Percentiles rank a stretch among this genome's conserved stretches.
Evolutionary conservation across 2,888 invertebrate genomes (phyloP).

Genomic region (Sceliomorpha sp.): DNA sequence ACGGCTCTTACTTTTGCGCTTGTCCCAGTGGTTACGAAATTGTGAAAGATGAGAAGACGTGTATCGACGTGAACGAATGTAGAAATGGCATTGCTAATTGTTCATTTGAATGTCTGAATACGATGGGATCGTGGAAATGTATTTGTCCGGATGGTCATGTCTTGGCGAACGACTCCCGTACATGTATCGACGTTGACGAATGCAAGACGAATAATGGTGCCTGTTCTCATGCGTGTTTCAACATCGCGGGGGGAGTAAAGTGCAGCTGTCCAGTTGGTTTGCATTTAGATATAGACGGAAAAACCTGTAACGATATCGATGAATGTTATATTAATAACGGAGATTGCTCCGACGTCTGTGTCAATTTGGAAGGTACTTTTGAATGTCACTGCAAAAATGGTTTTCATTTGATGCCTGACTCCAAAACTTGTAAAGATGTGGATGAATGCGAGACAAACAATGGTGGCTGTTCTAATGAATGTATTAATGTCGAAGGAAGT

Average conservation of each 20-base stretch:
- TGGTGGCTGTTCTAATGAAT: slow-evolving; percentile 79
- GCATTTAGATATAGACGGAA: slow-evolving; percentile 68
- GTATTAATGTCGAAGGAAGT: slow-evolving; percentile 58
- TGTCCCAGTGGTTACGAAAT: slow-evolving; percentile 82
- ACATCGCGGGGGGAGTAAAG: slow-evolving; percentile 80
- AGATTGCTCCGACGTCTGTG: slow-evolving; percentile 81
- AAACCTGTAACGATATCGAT: slow-evolving; percentile 74
- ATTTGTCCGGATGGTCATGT: slow-evolving; percentile 76
- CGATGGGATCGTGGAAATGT: slow-evolving; percentile 74
- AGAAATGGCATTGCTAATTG: slow-evolving; percentile 77
- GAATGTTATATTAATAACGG: slow-evolving; percentile 78
- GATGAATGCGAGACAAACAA: slow-evolving; percentile 69
- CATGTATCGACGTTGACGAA: slow-evolving; percentile 81
- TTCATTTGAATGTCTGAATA: slow-evolving; percentile 81
- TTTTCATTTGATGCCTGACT: slow-evolving; percentile 67
- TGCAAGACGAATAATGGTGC: slow-evolving; percentile 83
- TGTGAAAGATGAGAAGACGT: slow-evolving; percentile 72
- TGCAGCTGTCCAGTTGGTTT: slow-evolving; percentile 82
- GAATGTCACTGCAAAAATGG: slow-evolving; percentile 84
- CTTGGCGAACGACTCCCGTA: slow-evolving; percentile 68
- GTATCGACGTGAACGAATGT: slow-evolving; percentile 80
- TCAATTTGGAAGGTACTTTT: slow-evolving; percentile 81
- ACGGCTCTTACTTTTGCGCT: slow-evolving; percentile 81
- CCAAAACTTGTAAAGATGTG: slow-evolving; percentile 54
- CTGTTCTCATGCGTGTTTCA: slow-evolving; percentile 85